Base-by-base conservation (phyloP, 2,888 invertebrate genomes). In the Trachelus tabidus region DNA sequence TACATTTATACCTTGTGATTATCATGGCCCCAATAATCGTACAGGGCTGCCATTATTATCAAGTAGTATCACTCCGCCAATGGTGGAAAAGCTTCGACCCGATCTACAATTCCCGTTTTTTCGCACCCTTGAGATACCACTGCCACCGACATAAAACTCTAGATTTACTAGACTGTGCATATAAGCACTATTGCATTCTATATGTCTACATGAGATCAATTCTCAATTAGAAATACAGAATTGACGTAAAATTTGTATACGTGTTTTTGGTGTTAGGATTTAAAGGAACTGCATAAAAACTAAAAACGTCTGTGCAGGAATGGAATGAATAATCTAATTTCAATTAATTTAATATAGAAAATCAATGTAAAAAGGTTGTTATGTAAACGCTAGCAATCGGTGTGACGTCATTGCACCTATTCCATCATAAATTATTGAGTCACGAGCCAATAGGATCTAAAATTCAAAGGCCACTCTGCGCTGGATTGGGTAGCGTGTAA, bases 31-130 rank as follows among this genome's bases (percentile, higher is more conserved):
- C 82, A 81, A 83, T 87, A 87, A 87, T 79, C 77, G 75, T 82
- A 79, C 74, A 83, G 82, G 77, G 83, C 83, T 81, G 40, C 6
- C 23, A 56, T 56, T 56, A 56, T 56, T 56, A 6, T 4, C 23
- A 4, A 23, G 83, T 83, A 81, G 83, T 74, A 82, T 83, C 80
- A 77, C 82, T 86, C 80, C 80, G 79, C 84, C 88, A 88, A 88
- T 88, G 86, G 86, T 85, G 84, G 83, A 83, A 80, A 83, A 84
- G 9, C 83, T 83, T 82, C 84, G 84, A 83, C 81, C 81, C 82
- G 81, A 83, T 84, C 83, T 56, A 56, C 23, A 56, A 56, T 56
- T 9, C 23, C 23, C 40, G 15, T 56, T 56, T 56, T 6, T 15
- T 23, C 15, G 40, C 40, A 56, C 9, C 9, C 40, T 23, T 9